Base-by-base conservation (phyloP, 2,113 vertebrate species). In the Manacus vitellinus region DNA sequence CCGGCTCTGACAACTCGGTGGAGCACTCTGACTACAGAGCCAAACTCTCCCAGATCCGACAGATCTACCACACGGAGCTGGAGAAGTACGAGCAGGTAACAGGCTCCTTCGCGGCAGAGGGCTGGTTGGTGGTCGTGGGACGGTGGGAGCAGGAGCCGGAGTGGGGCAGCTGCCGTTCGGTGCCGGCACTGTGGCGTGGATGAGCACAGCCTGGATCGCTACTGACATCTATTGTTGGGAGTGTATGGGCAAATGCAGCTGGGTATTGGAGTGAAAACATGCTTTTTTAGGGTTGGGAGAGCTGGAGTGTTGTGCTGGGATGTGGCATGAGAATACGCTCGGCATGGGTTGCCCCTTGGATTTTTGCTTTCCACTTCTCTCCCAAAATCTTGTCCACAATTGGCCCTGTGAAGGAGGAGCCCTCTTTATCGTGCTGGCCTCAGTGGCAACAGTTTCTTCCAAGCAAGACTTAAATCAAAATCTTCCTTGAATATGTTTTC, bases 21-120 rank as follows among this genome's bases (percentile, higher is more conserved):
- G 99, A 99, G 85, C 99, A 99, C 91, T 99, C 99, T 0, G 99
- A 99, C 88, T 99, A 99, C 98, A 98, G 99, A 96, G 99, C 99
- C 96, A 99, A 99, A 76, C 98, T 99, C 55, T 98, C 99, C 39
- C 99, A 99, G 98, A 99, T 99, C 98, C 98, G 99, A 67, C 99
- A 99, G 97, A 99, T 99, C 98, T 99, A 99, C 98, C 99, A 99
- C 98, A 99, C 99, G 0, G 99, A 99, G 98, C 98, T 99, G 98
- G 99, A 99, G 98, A 99, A 99, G 96, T 99, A 99, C 8, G 99
- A 99, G 92, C 99, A 99, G 99, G 99, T 99, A 97, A 98, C 97
- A 94, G 95, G 94, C 97, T 95, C 94, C 89, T 97, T 95, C 7
- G 2, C 0, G 93, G 18, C 2, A 0, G 16, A 77, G 51, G 35